phyloP scores from a whole-genome alignment of 2,113 vertebrate genomes.

The Macheiramphus alcinus region DNA sequence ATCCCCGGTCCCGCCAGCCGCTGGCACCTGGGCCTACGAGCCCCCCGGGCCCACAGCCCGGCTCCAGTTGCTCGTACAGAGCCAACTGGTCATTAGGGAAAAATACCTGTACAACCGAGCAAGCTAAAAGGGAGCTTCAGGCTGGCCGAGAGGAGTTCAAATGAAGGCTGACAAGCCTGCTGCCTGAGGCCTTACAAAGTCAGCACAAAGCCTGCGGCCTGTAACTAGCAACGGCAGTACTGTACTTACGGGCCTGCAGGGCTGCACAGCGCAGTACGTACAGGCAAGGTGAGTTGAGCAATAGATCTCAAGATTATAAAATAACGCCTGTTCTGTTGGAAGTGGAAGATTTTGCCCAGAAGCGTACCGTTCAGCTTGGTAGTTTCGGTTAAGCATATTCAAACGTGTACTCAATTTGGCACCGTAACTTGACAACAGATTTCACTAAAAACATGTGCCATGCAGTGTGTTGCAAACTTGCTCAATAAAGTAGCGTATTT shows the following conservation, averaged over 20 bases:
- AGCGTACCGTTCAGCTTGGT: accelerated
- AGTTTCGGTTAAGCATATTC: background rate
- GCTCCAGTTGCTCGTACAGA: background rate
- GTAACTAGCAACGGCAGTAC: too few relatives aligned
- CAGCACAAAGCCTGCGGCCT: background rate
- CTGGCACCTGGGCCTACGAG: accelerated
- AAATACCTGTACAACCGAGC: background rate
- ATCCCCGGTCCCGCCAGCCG: background rate
- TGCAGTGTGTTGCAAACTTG: background rate
- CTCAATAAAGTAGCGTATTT: background rate
- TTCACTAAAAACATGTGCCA: background rate
- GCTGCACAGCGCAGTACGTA: accelerated
- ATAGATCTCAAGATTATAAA: background rate
- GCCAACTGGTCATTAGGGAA: background rate
- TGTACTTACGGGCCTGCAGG: background rate
- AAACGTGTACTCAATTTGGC: background rate
- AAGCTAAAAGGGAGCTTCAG: background rate
- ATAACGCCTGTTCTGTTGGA: background rate
- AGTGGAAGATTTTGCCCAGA: background rate
- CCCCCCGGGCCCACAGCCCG: background rate
- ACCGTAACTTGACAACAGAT: background rate
- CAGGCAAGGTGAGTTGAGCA: background rate
- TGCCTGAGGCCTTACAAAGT: background rate
- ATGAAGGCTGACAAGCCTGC: background rate
- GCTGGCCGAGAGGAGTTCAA: background rate